phyloP scores from a whole-genome alignment of 1,140 invertebrate species.

The Drosophila arawakana region DNA sequence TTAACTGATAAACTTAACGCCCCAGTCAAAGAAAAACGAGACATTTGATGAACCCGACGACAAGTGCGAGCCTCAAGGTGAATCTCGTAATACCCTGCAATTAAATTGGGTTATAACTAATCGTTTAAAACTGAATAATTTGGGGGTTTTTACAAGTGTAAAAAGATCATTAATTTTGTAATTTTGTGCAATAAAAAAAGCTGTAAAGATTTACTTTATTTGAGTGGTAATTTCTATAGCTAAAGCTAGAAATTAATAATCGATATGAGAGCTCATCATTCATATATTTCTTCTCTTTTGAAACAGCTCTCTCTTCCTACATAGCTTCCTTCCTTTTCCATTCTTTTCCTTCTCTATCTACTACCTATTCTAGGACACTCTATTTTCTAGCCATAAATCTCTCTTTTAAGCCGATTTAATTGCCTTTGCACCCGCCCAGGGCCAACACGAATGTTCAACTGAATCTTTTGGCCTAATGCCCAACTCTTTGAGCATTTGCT shows the following conservation, averaged over 20 bases:
- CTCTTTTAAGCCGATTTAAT: conserved; percentile 44
- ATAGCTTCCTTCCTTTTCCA: not conserved
- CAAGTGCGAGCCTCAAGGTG: conserved; percentile 37
- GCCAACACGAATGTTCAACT: conserved; percentile 28
- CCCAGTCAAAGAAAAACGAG: conserved; percentile 18
- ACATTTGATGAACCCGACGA: conserved; percentile 43
- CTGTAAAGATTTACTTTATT: too few species aligned
- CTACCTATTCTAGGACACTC: conserved; percentile 8
- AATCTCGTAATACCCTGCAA: conserved; percentile 5
- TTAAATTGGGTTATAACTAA: not conserved
- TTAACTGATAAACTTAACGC: conserved; percentile 77
- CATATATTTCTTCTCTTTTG: not conserved
- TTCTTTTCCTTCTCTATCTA: not conserved
- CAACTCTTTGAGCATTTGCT: conserved; percentile 46
- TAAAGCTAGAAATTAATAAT: too few species aligned
- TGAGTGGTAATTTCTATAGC: too few species aligned
- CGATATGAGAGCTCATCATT: too few species aligned
- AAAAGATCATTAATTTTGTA: not conserved
- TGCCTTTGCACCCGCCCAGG: conserved; percentile 47
- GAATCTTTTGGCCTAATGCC: conserved; percentile 31
- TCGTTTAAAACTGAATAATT: not conserved
- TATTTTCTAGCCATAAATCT: conserved; percentile 15
- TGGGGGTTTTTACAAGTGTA: not conserved
- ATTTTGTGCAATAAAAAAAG: too few species aligned
- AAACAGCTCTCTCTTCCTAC: not conserved